Base-by-base conservation (phyloP, 2,797 vertebrate genomes). In the Macropodus opercularis region DNA sequence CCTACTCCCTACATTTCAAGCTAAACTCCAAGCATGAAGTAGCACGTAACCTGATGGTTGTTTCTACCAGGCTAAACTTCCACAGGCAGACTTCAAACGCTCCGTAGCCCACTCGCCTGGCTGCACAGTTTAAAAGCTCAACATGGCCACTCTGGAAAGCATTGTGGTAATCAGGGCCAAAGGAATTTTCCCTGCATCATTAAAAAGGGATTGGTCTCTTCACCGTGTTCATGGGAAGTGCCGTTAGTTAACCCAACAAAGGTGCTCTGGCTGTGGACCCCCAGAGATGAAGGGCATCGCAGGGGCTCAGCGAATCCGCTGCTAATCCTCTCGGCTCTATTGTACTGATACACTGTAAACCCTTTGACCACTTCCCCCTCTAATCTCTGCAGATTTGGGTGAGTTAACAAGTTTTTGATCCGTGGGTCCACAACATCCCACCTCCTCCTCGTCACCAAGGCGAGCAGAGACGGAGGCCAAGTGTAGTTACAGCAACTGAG, bases 141-240 rank as follows among this genome's bases (percentile, higher is more conserved):
- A 73, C 83, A 69, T 43, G 83, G 81, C 59, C 38, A 74, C 58
- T 59, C 75, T 80, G 68, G 11, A 75, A 81, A 75, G 81, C 77
- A 49, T 44, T 66, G 85, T 62, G 74, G 69, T 80, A 77, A 87
- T 88, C 86, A 54, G 79, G 82, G 64, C 74, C 84, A 42, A 59
- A 81, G 89, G 86, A 87, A 89, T 87, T 87, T 84, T 84, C 81
- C 83, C 84, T 81, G 84, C 86, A 90, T 89, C 87, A 91, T 90
- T 91, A 91, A 91, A 91, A 91, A 91, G 65, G 87, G 88, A 90
- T 91, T 86, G 89, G 84, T 53, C 41, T 29, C 81, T 60, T 80
- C 76, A 12, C 54, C 23, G 78, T 22, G 70, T 84, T 71, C 82
- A 77, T 87, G 87, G 87, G 89, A 90, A 90, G 88, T 82, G 70